Base-by-base conservation (phyloP, 1,140 invertebrate species). In the Heliconius hermathena region DNA sequence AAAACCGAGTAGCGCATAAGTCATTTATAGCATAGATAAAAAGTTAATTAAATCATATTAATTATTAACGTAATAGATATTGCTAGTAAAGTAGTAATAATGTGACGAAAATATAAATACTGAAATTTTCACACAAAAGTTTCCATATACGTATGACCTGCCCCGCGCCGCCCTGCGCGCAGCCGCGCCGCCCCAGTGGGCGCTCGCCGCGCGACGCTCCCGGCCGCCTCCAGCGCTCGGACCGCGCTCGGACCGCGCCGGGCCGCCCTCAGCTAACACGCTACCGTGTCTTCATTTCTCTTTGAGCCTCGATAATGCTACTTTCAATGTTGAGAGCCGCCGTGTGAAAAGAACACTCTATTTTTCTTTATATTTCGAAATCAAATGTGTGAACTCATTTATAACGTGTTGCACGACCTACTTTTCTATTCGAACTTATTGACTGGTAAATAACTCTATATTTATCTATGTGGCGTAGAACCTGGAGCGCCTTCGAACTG, bases 321-420 rank as follows among this genome's bases (percentile, higher is more conserved):
- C 22, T 26, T 26, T 26, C 26, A 57, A 57, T 11, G n/a, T 16
- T 26, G 22, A 16, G 22, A 66, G 13, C 20, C 54, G n/a, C 54
- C 54, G 1, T 13, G 22, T 66, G n/a, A 1, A 66, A 3, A 16
- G 13, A 1, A 66, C 26, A 26, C 60, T 26, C 22, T 16, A 26
- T 66, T 11, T 13, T 22, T 13, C 22, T 13, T 66, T 5, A 1
- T 6, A 66, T 66, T 70, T 71, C 16, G 8, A 70, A 36, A 46
- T 26, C 71, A 71, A 36, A 76, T 70, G 38, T 76, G 57, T 75
- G 77, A 76, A 18, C 71, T 79, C 76, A 76, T 77, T 74, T 73
- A 77, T 76, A 78, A 81, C 81, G 83, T 82, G 83, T 79, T 80
- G 83, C 81, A 71, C 72, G 81, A 80, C 78, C 78, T 73, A 78